Evolutionary conservation across 2,888 invertebrate species (phyloP), one percentile per base, ranked within the genome.

Genomic region (Drosophila villosipedis): DNA sequence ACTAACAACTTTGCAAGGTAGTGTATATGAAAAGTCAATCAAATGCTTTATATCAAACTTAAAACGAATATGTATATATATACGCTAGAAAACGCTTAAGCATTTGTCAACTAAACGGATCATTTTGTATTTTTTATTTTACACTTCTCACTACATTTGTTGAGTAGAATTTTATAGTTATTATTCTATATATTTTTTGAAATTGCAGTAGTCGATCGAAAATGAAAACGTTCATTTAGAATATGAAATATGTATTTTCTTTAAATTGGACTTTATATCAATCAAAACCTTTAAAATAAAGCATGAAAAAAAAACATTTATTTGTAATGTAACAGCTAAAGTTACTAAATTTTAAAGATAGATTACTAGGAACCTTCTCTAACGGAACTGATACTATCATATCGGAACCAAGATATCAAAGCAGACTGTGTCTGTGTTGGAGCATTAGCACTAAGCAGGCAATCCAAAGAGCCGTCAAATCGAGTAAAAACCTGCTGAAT

Each of bases 1-100:
- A 91, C 91, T 92, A 91, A 92, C 92, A 92, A 91, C 92, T 91
- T 84, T 92, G 92, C 93, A 93, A 93, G 93, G 93, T 93, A 93
- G 93, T 92, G 93, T 93, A 93, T 93, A 91, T 75, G 72, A 89
- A 82, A 87, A 79, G 80, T 82, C 74, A 89, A 86, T 79, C 58
- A 70, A 85, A 81, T 80, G 82, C 89, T 89, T 87, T 76, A 72
- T 73, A 68, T 64, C 43, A 60, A 61, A 68, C 62, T 68, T 35
- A 10, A 54, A 37, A 37, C 19, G 19, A 28, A 14, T 16, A 25
- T 25, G 22, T 35, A 16, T 47, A 25, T 22, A 22, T 47, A 47
- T 52, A 55, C 47, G 3, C 22, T 47, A 31, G 55, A 59, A 69
- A 74, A n/a, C 71, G 71, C 72, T 62, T 53, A 63, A 72, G 55